Evolutionary conservation across 2,113 vertebrate species (phyloP).

Genomic region (Ascaphus truei): DNA sequence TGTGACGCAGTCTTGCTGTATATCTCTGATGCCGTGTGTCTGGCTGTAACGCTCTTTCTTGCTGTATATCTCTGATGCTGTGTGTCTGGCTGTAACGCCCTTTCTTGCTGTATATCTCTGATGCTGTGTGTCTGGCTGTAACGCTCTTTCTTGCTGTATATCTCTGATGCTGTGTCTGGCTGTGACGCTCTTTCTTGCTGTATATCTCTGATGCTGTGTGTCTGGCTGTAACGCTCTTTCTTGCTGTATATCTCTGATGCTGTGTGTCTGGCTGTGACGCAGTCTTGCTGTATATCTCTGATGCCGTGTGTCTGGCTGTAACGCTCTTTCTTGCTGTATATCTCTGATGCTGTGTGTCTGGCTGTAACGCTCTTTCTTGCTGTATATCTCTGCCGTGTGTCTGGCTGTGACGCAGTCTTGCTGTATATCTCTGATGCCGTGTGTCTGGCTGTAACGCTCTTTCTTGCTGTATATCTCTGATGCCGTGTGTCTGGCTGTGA

Average conservation of each 20-base stretch:
- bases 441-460: not conserved
- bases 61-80: not conserved
- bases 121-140: not conserved
- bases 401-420: no score
- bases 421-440: not conserved
- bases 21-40: not conserved
- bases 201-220: not conserved
- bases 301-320: not conserved
- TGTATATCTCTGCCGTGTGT: constrained; percentile 44
- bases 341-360: not conserved
- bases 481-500: not conserved
- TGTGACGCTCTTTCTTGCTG: not conserved
- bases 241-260: not conserved
- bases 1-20: not conserved
- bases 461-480: not conserved
- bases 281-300: not conserved
- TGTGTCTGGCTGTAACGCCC: not conserved
- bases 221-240: not conserved
- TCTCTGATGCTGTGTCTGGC: not conserved
- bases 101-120: not conserved
- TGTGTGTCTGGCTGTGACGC: not conserved
- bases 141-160: not conserved
- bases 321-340: not conserved
- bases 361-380: not conserved
- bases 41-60: not conserved